Percentiles rank a stretch among this genome's conserved stretches.
Evolutionary conservation across 2,797 vertebrate genomes (phyloP).

Genomic region (Chaenodraco wilsoni): DNA sequence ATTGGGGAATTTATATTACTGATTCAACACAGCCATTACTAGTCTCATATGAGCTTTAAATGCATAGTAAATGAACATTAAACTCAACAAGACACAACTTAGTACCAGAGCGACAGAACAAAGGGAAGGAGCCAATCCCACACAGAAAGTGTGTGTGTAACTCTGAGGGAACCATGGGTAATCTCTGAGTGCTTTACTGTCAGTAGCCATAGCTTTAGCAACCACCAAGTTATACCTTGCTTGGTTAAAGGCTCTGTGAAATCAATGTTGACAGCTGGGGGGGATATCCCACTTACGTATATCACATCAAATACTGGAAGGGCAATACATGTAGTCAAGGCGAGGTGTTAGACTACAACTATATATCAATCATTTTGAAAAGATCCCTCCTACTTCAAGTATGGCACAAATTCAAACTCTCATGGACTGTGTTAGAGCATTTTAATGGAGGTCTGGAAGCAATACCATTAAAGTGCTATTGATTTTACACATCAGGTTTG

Average conservation of each 20-base stretch:
- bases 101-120: neutral
- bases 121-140: neutral
- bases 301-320: slow-evolving; percentile 10
- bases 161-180: slow-evolving; percentile 10
- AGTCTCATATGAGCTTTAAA: slow-evolving; percentile 6
- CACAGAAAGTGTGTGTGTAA: neutral
- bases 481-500: slow-evolving; percentile 2
- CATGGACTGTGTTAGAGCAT: neutral
- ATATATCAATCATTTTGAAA: neutral
- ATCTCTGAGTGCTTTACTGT: neutral
- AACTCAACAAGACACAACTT: neutral
- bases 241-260: slow-evolving; percentile 1
- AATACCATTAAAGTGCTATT: neutral
- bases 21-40: neutral
- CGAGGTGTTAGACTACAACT: neutral
- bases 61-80: neutral
- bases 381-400: neutral
- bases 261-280: slow-evolving; percentile 3
- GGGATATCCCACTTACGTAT: slow-evolving; percentile 8
- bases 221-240: neutral
- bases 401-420: neutral
- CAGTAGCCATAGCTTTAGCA: slow-evolving; percentile 2
- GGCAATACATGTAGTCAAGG: neutral
- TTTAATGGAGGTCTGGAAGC: neutral
- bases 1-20: slow-evolving; percentile 13